These are phyloP conservation scores for Parazoanthus swiftii DNA, from an alignment of 92 coral and sea anemone species.

Conservation along the genomic window DNA sequence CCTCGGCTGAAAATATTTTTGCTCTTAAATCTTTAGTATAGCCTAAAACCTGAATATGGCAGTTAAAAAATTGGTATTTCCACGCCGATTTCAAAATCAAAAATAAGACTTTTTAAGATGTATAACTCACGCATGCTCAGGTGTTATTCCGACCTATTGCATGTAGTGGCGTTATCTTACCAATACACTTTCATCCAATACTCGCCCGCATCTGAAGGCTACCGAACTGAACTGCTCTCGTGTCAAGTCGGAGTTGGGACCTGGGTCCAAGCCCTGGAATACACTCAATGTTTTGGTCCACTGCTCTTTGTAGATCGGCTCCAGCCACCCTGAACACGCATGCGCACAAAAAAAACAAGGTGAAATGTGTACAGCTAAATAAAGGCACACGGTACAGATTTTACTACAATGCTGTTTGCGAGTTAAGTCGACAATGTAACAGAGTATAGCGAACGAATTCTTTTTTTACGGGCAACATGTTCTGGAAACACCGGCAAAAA, in stretches of 20 bases:
- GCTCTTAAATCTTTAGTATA: no score
- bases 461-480: no score
- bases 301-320: constrained; percentile 78
- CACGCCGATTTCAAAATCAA: no score
- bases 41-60: no score
- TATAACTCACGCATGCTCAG: background rate
- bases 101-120: no score
- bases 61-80: no score
- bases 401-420: background rate
- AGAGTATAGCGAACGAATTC: no score
- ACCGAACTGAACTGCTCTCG: constrained; percentile 63
- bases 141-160: background rate
- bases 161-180: background rate
- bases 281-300: constrained; percentile 78
- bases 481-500: no score
- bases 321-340: constrained; percentile 71
- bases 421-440: background rate
- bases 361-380: background rate
- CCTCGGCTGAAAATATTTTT: no score
- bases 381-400: no score
- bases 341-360: background rate
- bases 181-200: constrained; percentile 75
- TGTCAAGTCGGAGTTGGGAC: constrained; percentile 68
- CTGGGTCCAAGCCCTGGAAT: constrained; percentile 83
- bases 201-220: constrained; percentile 94